Evolutionary conservation across 35 echinoderm and acorn worm species (phyloP), one percentile per base, ranked within the genome.

Genomic region (Strongylocentrotus purpuratus): DNA sequence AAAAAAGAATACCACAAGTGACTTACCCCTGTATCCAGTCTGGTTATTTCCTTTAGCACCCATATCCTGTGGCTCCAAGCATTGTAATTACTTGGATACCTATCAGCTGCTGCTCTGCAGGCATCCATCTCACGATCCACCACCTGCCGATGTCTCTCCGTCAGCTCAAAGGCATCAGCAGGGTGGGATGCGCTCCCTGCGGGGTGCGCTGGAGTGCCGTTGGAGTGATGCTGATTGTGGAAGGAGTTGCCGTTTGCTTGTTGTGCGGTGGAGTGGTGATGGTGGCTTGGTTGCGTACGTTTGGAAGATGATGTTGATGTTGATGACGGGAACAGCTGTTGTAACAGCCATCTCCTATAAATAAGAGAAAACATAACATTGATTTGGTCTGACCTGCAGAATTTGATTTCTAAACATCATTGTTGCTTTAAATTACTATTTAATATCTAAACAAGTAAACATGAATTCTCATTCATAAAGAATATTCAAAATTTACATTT

Each of bases 41-140:
- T 45, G 5, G 95, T 96, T 33, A 99, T 94, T 48, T 94, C 31
- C 95, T 97, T 90, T 1, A 99, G 55, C 28, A 96, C 96, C 98
- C 98, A 99, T 96, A 97, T 97, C 71, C 97, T 95, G 46, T 99
- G 98, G 92, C 96, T 97, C 98, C 98, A 99, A 13, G 98, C 98
- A 96, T 97, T 97, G 92, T 99, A 99, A 85, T 99, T 99, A 88
- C 96, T 99, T 28, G 95, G 96, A 94, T 99, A 99, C 41, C 94
- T 46, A 55, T 96, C 90, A 3, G 97, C 97, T 85, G 95, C 95
- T 71, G 60, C 33, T 7, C 87, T 92, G 52, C 97, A 97, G 6
- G 94, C 95, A 18, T 94, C 92, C 95, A 97, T 91, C 65, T 97
- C 97, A 45, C 61, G 65, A 10, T 55, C 32, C 28, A 97, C 85